A percentile compares a stretch with the other conserved stretches of the same genome.
phyloP scores from a whole-genome alignment of 2,888 invertebrate genomes.

The Cheilosia variabilis region DNA sequence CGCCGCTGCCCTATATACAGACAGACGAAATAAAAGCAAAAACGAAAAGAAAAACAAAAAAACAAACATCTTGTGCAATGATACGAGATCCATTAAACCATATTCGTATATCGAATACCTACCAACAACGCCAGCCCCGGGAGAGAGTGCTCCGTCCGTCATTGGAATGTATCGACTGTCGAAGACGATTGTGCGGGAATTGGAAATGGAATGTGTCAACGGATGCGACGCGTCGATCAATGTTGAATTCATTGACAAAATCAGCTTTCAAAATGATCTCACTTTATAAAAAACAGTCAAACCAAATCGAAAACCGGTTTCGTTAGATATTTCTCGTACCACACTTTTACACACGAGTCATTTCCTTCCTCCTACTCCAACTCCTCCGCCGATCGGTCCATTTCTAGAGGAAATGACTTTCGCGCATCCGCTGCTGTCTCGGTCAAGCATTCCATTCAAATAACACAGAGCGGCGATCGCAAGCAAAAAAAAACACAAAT shows the following conservation, averaged over 20 bases:
- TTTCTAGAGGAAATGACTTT: constrained; percentile 58
- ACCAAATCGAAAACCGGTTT: constrained; percentile 85
- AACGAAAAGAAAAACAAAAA: constrained; percentile 36
- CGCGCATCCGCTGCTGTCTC: constrained; percentile 58
- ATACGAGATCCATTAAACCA: constrained; percentile 28
- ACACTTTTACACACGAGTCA: constrained; percentile 36
- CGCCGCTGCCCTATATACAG: constrained; percentile 65
- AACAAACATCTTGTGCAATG: constrained; percentile 65
- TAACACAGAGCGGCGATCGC: background rate
- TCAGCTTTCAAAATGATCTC: constrained; percentile 85
- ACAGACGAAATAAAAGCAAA: background rate
- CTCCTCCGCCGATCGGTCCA: constrained; percentile 9
- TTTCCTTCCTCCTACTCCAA: constrained; percentile 40
- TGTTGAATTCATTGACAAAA: constrained; percentile 84
- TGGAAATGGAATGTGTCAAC: constrained; percentile 65
- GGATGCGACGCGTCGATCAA: constrained; percentile 65
- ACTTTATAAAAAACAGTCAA: constrained; percentile 84
- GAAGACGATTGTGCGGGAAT: constrained; percentile 25
- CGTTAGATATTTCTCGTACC: constrained; percentile 78
- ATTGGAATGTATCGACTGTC: constrained; percentile 56
- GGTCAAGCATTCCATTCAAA: constrained; percentile 59
- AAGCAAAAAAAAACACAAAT: constrained; percentile 1
- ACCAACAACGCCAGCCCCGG: constrained; percentile 4
- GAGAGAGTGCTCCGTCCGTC: constrained; percentile 51
- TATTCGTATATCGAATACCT: background rate